phyloP scores from a whole-genome alignment of 2,113 vertebrate species.

The Myocastor coypus region DNA sequence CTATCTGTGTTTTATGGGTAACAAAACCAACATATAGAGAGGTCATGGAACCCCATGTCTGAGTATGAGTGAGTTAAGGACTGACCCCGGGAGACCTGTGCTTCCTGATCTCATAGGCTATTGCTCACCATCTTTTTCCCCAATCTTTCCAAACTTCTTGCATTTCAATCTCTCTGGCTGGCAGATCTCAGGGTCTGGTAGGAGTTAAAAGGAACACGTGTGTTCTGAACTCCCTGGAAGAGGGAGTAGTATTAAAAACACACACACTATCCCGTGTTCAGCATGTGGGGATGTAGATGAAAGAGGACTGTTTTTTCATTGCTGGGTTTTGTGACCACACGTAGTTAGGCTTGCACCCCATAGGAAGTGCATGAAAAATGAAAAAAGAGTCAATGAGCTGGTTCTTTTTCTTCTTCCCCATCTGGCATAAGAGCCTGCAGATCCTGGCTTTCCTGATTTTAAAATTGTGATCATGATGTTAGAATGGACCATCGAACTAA shows the following conservation, averaged over 20 bases:
- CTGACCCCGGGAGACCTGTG: not conserved
- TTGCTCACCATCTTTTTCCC: not conserved
- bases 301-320: constrained; percentile 38
- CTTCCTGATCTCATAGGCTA: not conserved
- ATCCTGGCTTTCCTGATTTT: not conserved
- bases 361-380: not conserved
- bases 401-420: not conserved
- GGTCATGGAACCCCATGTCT: not conserved
- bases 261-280: constrained; percentile 11
- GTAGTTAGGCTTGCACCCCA: constrained; percentile 29
- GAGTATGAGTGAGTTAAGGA: not conserved
- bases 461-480: not conserved
- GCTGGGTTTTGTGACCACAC: constrained; percentile 37
- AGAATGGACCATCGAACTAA: not conserved
- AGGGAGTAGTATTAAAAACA: constrained; percentile 53
- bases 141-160: constrained; percentile 19
- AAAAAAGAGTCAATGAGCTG: not conserved
- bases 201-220: constrained; percentile 76
- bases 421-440: not conserved
- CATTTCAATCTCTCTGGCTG: constrained; percentile 64
- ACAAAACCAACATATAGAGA: constrained; percentile 41
- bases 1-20: constrained; percentile 69
- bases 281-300: constrained; percentile 65
- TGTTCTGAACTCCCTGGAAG: constrained; percentile 68
- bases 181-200: constrained; percentile 64